Conservation (phyloP, 2,797 vertebrate species). For the Rhincodon typus region DNA sequence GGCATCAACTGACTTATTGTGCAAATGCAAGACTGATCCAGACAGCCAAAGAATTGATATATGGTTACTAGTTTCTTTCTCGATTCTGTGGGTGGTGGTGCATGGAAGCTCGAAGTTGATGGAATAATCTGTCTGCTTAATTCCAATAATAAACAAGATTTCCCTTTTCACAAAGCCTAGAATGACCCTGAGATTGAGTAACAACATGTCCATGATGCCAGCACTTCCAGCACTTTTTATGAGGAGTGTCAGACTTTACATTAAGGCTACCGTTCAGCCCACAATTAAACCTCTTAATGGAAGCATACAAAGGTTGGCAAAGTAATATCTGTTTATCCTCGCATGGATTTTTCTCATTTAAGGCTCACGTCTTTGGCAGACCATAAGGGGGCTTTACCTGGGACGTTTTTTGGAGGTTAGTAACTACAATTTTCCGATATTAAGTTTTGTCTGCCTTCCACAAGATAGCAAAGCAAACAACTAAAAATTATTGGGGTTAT, state of each 20-base stretch:
- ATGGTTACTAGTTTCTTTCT: slow-evolving; percentile 4
- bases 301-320: background rate
- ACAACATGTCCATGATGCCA: background rate
- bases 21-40: background rate
- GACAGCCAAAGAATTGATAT: background rate
- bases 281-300: background rate
- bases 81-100: background rate
- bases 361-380: background rate
- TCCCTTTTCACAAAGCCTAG: background rate
- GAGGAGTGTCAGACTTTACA: background rate
- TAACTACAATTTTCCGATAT: background rate
- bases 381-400: background rate
- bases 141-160: background rate
- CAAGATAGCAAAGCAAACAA: background rate
- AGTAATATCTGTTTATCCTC: background rate
- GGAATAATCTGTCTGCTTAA: slow-evolving; percentile 19
- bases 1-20: background rate
- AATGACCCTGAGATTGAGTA: slow-evolving; percentile 3
- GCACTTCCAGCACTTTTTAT: background rate
- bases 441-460: background rate
- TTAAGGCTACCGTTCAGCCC: background rate
- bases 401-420: background rate
- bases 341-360: background rate
- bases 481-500: background rate
- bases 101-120: background rate